Conservation (phyloP, 1,140 invertebrate genomes). For the Heliconius nattereri region DNA sequence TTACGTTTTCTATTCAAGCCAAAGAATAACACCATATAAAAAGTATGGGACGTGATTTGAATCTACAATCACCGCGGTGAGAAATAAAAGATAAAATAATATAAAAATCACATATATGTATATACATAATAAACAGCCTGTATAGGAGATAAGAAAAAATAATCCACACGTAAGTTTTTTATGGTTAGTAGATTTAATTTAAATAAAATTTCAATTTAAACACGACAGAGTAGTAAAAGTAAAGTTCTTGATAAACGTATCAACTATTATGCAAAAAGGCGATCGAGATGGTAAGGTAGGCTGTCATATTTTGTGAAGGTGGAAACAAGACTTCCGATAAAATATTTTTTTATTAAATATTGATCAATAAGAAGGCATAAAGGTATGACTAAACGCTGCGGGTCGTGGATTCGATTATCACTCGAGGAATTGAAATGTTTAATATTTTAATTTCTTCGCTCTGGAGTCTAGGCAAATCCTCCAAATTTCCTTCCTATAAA, state of each 20-base stretch:
- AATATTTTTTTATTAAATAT: background rate
- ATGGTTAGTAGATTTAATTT: conserved; percentile 10
- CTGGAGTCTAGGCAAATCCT: no score
- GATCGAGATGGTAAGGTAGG: background rate
- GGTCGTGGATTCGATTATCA: no score
- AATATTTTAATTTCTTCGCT: no score
- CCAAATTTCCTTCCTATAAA: no score
- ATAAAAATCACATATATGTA: background rate
- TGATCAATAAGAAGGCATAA: background rate
- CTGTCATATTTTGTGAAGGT: background rate
- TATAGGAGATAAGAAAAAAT: background rate
- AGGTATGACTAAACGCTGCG: no score
- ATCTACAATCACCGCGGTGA: background rate
- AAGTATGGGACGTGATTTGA: background rate
- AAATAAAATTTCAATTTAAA: conserved; percentile 19
- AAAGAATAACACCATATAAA: no score
- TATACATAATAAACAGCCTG: background rate
- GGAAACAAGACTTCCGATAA: background rate
- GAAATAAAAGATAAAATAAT: background rate
- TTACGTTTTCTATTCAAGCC: no score
- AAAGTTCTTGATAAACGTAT: conserved; percentile 14
- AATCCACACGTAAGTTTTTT: conserved; percentile 11
- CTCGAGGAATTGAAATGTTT: no score
- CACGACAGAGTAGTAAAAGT: conserved; percentile 8
- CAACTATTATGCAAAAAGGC: conserved; percentile 29